These are phyloP conservation scores for Hartigia nigra DNA, from an alignment of 2,888 invertebrate species.

Conservation along the genomic window DNA sequence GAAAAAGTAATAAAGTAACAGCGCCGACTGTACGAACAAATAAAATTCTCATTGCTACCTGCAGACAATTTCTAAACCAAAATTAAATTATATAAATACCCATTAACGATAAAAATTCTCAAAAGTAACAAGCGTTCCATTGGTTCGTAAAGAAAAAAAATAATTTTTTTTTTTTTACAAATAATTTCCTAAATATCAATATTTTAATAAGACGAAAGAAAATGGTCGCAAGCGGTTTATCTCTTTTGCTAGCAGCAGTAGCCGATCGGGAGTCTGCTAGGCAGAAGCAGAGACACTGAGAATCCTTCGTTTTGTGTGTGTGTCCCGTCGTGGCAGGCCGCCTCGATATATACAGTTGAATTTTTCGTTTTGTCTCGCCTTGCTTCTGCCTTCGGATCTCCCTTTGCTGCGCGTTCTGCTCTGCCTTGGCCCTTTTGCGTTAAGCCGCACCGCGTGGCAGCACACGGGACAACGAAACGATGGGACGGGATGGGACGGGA, in stretches of 20 bases:
- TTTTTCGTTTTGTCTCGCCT: conserved; percentile 59
- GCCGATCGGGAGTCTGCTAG: conserved; percentile 49
- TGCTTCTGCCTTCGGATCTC: conserved; percentile 54
- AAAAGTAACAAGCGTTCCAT: neutral
- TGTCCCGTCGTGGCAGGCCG: conserved; percentile 40
- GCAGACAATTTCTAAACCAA: neutral
- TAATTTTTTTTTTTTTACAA: neutral
- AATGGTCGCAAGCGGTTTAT: conserved; percentile 31
- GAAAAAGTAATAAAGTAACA: neutral
- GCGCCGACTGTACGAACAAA: neutral
- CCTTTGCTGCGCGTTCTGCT: conserved; percentile 50
- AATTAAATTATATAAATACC: neutral
- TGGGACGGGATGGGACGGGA: conserved; percentile 43
- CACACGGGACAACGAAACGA: conserved; percentile 46
- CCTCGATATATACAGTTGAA: conserved; percentile 56
- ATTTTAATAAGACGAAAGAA: neutral
- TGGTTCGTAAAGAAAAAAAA: neutral
- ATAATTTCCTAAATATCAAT: neutral
- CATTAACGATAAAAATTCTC: neutral
- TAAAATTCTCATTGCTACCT: neutral
- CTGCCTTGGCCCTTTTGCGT: conserved; percentile 54
- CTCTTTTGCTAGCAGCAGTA: conserved; percentile 43
- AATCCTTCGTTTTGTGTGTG: conserved; percentile 43
- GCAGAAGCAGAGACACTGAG: conserved; percentile 45
- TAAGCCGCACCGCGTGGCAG: conserved; percentile 61